These are phyloP conservation scores for Entomobrya proxima DNA, from an alignment of 2,888 invertebrate species.

Conservation along the genomic window DNA sequence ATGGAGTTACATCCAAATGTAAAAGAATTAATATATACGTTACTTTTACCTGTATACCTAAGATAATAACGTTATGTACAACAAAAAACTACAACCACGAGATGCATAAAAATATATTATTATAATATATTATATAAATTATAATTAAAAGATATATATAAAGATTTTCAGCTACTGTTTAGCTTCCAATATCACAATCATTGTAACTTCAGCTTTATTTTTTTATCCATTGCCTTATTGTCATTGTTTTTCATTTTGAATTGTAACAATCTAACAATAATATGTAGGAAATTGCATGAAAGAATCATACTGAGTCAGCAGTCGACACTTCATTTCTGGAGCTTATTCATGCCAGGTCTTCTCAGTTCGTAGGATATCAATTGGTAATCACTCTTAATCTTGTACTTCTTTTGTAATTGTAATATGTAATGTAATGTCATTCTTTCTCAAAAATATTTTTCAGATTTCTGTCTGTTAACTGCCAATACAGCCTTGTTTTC, in stretches of 20 bases:
- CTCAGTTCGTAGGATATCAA: not conserved
- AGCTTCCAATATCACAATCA: too few species aligned
- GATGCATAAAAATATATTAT: constrained; percentile 33
- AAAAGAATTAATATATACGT: not conserved
- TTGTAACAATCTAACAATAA: too few species aligned
- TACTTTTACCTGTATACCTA: not conserved
- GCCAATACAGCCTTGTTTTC: too few species aligned
- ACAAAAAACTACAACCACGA: constrained; percentile 19
- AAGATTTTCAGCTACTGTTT: too few species aligned
- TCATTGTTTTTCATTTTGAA: too few species aligned
- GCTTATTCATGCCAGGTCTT: too few species aligned
- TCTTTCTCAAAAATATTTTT: not conserved
- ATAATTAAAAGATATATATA: not conserved
- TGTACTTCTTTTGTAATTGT: not conserved
- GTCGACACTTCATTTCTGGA: too few species aligned
- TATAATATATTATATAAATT: not conserved
- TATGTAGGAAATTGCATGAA: too few species aligned
- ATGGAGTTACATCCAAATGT: not conserved
- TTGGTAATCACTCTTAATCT: not conserved
- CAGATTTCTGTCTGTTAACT: not conserved
- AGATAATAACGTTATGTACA: not conserved
- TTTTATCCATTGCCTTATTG: too few species aligned
- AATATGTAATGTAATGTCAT: not conserved
- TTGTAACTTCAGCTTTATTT: too few species aligned
- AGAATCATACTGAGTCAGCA: too few species aligned